Percentiles rank a stretch among this genome's conserved stretches.
These are phyloP conservation scores for Axis porcinus DNA, from an alignment of 2,113 vertebrate species.

Conservation along the genomic window DNA sequence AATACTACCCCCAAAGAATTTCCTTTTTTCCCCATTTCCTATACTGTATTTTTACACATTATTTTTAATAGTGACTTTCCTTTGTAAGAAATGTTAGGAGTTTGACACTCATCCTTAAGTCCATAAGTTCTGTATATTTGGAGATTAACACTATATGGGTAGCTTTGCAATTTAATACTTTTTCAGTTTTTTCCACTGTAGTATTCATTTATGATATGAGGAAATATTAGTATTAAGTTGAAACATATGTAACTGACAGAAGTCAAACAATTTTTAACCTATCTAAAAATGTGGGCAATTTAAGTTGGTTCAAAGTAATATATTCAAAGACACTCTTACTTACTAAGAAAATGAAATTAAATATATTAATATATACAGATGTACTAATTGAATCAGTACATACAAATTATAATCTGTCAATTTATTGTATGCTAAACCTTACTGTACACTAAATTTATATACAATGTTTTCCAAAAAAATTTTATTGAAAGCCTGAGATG, in stretches of 20 bases:
- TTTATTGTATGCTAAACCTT: background rate
- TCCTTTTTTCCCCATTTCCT: constrained; percentile 42
- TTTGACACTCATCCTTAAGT: constrained; percentile 44
- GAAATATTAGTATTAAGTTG: constrained; percentile 37
- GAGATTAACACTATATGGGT: constrained; percentile 10
- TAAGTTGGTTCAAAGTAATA: background rate
- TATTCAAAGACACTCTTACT: background rate
- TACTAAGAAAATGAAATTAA: constrained; percentile 18
- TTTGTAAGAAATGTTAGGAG: constrained; percentile 51
- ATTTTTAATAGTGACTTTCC: constrained; percentile 47
- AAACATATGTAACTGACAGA: constrained; percentile 14
- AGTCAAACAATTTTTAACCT: background rate
- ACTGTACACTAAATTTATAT: background rate
- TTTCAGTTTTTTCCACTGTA: background rate
- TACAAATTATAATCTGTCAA: background rate
- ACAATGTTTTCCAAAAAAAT: background rate
- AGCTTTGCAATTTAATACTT: constrained; percentile 42
- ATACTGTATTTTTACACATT: constrained; percentile 30
- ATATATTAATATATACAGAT: background rate
- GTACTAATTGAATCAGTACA: background rate
- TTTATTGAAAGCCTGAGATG: background rate
- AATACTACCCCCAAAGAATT: constrained; percentile 37
- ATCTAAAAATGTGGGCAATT: background rate
- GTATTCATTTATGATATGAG: background rate
- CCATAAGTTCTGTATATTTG: constrained; percentile 10